phyloP scores from a whole-genome alignment of 92 coral and sea anemone species.

The Zoanthus solanderi region DNA sequence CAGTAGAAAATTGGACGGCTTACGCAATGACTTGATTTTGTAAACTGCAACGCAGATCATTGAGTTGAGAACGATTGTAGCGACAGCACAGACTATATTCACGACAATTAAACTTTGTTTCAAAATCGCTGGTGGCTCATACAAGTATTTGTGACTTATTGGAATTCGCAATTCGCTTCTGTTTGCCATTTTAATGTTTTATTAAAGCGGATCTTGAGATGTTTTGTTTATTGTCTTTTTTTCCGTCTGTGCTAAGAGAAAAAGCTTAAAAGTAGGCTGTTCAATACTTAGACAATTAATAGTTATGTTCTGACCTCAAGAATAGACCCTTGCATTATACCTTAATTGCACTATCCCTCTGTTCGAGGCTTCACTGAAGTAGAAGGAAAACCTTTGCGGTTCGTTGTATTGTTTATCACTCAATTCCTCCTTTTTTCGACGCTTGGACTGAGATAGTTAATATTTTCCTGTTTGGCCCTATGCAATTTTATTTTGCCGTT shows the following conservation, averaged over 20 bases:
- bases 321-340: neutral
- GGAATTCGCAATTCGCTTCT: neutral
- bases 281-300: neutral
- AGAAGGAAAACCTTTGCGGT: neutral
- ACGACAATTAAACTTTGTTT: neutral
- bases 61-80: neutral
- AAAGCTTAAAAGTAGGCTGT: neutral
- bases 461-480: neutral
- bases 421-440: neutral
- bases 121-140: neutral
- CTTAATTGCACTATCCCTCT: neutral
- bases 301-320: neutral
- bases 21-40: slow-evolving; percentile 7
- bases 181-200: neutral
- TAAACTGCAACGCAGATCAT: slow-evolving; percentile 22
- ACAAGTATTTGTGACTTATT: neutral
- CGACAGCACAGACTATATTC: neutral
- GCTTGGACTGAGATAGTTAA: neutral
- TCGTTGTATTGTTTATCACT: neutral
- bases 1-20: neutral
- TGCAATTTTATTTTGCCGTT: neutral
- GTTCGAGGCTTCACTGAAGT: neutral
- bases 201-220: neutral
- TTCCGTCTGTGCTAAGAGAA: neutral
- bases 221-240: neutral